Percentiles rank a stretch among this genome's conserved stretches.
These are phyloP conservation scores for Belgica antarctica DNA, from an alignment of 2,888 invertebrate genomes.

Conservation along the genomic window DNA sequence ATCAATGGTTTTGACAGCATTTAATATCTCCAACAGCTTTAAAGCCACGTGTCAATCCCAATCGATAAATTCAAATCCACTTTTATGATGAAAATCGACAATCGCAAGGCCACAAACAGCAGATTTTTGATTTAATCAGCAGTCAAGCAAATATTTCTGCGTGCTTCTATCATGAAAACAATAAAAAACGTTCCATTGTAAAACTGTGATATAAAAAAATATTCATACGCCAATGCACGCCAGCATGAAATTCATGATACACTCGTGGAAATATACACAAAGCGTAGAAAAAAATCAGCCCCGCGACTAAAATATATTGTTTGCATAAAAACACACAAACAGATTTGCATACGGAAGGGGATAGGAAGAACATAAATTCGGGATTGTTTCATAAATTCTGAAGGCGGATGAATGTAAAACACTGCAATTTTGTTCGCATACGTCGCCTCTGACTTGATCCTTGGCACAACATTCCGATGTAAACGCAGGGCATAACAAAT, in stretches of 20 bases:
- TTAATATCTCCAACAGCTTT: too few species aligned
- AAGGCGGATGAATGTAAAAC: too few species aligned
- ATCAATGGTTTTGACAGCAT: too few species aligned
- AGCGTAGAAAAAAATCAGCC: neutral
- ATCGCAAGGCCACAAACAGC: conserved; percentile 41
- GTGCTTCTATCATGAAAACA: neutral
- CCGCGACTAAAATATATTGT: conserved; percentile 9
- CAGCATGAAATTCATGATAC: conserved; percentile 37
- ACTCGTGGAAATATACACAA: neutral
- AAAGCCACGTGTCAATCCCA: too few species aligned
- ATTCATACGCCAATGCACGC: conserved; percentile 40
- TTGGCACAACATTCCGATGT: too few species aligned
- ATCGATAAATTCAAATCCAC: neutral
- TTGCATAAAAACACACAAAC: conserved; percentile 13
- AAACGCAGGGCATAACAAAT: too few species aligned
- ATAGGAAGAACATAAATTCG: conserved; percentile 2
- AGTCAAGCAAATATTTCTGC: conserved; percentile 27
- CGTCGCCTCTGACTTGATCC: too few species aligned
- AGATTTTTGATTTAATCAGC: too few species aligned
- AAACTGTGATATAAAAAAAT: conserved; percentile 13
- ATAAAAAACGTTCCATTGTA: conserved; percentile 12
- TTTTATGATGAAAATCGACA: conserved; percentile 15
- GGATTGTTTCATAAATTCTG: neutral
- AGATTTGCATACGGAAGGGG: conserved; percentile 33
- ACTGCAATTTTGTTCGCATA: too few species aligned